Percentiles rank a stretch among this genome's conserved stretches.
Conservation (phyloP, 2,797 vertebrate species). For the Pangasius sanitwongsei region DNA sequence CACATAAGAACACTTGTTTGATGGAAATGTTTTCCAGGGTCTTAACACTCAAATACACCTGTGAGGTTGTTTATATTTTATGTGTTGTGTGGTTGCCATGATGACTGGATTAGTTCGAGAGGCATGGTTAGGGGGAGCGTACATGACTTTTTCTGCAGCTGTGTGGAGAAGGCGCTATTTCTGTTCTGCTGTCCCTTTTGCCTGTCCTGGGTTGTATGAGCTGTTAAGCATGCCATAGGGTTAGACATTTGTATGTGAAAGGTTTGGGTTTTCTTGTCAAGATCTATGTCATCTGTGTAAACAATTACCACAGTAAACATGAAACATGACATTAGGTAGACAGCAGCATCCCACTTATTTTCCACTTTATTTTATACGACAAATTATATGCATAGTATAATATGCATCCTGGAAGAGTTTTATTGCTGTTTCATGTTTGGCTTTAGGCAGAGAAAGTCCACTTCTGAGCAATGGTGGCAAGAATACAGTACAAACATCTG, state of each 20-base stretch:
- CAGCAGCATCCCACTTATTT: not conserved
- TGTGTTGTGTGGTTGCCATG: constrained; percentile 63
- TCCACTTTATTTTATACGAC: not conserved
- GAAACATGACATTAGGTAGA: not conserved
- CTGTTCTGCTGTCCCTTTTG: constrained; percentile 45
- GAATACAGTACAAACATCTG: not conserved
- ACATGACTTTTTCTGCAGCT: constrained; percentile 61
- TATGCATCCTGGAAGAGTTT: not conserved
- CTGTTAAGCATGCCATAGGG: not conserved
- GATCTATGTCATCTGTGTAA: not conserved
- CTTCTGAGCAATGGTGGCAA: not conserved
- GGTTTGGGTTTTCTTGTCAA: not conserved
- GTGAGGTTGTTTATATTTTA: constrained; percentile 59
- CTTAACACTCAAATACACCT: constrained; percentile 60
- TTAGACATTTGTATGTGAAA: constrained; percentile 2
- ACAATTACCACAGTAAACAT: not conserved
- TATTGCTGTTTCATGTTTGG: not conserved
- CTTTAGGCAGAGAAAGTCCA: not conserved
- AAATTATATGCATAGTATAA: not conserved
- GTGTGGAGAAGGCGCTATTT: constrained; percentile 59
- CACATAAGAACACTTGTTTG: not conserved
- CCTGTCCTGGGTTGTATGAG: constrained; percentile 40
- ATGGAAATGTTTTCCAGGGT: constrained; percentile 54
- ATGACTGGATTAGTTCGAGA: constrained; percentile 61
- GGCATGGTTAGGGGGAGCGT: constrained; percentile 55